Evolutionary conservation across 2,113 vertebrate genomes (phyloP), one percentile per base, ranked within the genome.

Genomic region (Antechinus stuartii): DNA sequence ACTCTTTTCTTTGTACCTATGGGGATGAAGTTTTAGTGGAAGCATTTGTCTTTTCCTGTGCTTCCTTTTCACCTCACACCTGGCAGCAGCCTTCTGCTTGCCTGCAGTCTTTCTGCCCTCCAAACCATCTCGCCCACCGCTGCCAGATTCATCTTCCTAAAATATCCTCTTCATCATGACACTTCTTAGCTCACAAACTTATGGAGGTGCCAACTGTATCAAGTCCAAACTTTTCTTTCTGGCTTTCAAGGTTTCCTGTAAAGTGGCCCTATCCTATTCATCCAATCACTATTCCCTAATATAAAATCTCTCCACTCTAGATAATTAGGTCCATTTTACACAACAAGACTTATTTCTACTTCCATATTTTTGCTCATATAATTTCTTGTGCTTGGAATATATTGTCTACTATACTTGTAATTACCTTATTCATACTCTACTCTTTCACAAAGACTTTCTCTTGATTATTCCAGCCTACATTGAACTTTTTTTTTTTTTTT

Each of bases 121-220:
- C 50, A 89, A 53, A 54, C 14, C 24, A 42, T 42, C 84, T 61
- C 52, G 16, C 61, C n/a, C 52, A 89, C 61, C 24, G 50, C 92
- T 89, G 92, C 92, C 92, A 89, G 47, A 89, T 93, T 53, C 50
- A 93, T 89, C 35, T 93, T 54, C 68, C 68, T 46, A 54, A 93
- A 92, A 68, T 76, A 89, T 68, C 68, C 84, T 68, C 9, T 35
- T 27, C 68, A 27, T n/a, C 76, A 52, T 54, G 92, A 84, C 68
- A n/a, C 92, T 89, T 68, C n/a, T 53, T 76, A 68, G 84, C 52
- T 93, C 54, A 89, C n/a, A 84, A 54, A 46, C 54, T 26, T n/a
- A 25, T 47, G n/a, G 42, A 84, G n/a, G 49, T 84, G 49, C 57
- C 61, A 54, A 89, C 68, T 10, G 16, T 54, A 16, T 89, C 53